Percentiles rank a stretch among this genome's conserved stretches.
These are phyloP conservation scores for Maconellicoccus hirsutus DNA, from an alignment of 1,140 invertebrate species.

Conservation along the genomic window DNA sequence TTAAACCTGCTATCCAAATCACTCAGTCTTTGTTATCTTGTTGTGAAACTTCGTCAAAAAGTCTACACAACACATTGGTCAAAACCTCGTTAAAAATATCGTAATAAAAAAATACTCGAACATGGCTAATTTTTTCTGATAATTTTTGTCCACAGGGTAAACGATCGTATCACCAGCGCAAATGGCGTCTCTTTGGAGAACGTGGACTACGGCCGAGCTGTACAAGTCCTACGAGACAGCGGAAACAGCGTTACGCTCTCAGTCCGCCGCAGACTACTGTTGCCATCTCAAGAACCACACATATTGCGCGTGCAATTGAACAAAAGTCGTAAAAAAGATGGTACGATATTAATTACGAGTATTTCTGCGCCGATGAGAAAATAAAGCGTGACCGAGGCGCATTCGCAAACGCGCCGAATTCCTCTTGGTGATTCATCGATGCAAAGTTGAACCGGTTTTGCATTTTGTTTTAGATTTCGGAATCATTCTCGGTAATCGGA, in stretches of 20 bases:
- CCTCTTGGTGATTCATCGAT: neutral
- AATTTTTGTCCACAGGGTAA: constrained; percentile 61
- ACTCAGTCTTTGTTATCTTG: no score
- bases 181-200: constrained; percentile 94
- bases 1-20: no score
- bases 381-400: neutral
- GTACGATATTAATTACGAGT: constrained; percentile 46
- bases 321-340: constrained; percentile 90
- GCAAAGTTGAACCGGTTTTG: neutral
- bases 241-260: constrained; percentile 79
- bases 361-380: neutral
- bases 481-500: constrained; percentile 82
- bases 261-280: constrained; percentile 61
- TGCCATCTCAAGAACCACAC: constrained; percentile 44
- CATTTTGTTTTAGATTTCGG: constrained; percentile 72
- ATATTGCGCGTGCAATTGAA: constrained; percentile 60
- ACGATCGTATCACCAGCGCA: constrained; percentile 92
- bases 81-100: no score
- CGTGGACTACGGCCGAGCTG: constrained; percentile 88
- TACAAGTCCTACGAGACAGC: constrained; percentile 77
- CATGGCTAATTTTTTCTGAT: no score
- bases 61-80: no score
- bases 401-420: neutral
- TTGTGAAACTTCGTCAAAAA: no score
- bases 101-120: no score